Base-by-base conservation (phyloP, 2,113 vertebrate genomes). In the Lucifuga dentata region DNA sequence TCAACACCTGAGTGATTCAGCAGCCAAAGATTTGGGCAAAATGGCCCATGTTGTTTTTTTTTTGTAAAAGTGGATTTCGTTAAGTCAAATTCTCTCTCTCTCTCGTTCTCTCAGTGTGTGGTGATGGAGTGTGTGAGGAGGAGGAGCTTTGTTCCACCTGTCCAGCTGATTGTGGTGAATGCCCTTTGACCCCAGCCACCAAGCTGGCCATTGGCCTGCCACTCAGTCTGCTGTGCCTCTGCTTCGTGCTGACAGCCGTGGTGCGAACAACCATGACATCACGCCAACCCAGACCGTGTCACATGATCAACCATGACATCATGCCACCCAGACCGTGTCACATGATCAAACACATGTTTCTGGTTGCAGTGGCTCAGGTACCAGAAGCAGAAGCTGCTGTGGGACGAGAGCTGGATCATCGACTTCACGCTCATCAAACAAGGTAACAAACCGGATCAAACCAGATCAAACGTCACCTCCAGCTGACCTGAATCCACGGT, bases 321-420 rank as follows among this genome's bases (percentile, higher is more conserved):
- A n/a, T n/a, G n/a, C n/a, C n/a, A n/a, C n/a, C n/a, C n/a, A n/a
- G n/a, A n/a, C n/a, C n/a, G n/a, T n/a, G n/a, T n/a, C n/a, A n/a
- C n/a, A n/a, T n/a, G n/a, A n/a, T n/a, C n/a, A n/a, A n/a, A n/a
- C n/a, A n/a, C n/a, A n/a, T n/a, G n/a, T n/a, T n/a, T n/a, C n/a
- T n/a, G n/a, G n/a, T n/a, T n/a, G n/a, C n/a, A 95, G 94, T 95
- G 91, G 91, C 90, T 97, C 80, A 86, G 92, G 36, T 95, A 95
- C 80, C 94, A 97, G 89, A 95, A 94, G 48, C 90, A 94, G 88
- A 97, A 93, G 80, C 87, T 95, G 71, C 75, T 96, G 86, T 94
- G 93, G 92, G 93, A 95, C 76, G 93, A 96, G 89, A 95, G 93
- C 78, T 96, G 93, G 93, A 92, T 95, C 86, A 94, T 95, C 44